Percentiles rank a stretch among this genome's conserved stretches.
Conservation (phyloP, 1,140 invertebrate genomes). For the Brachionus plicatilis region DNA sequence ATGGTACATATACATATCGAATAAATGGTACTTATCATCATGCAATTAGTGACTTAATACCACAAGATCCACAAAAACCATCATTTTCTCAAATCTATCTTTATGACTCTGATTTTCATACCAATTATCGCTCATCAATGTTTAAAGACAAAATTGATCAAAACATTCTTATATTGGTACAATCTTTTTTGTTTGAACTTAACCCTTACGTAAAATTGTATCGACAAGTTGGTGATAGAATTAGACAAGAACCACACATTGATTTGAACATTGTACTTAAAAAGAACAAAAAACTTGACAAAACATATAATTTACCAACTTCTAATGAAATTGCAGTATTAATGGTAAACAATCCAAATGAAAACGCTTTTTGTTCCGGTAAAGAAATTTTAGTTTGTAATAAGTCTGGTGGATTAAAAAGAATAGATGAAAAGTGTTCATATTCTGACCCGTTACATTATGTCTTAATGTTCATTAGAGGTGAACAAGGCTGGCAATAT, state of each 20-base stretch:
- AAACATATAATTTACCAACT: constrained; percentile 48
- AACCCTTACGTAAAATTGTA: background rate
- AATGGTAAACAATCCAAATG: constrained; percentile 44
- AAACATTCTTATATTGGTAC: background rate
- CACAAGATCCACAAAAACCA: background rate
- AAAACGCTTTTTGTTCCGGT: constrained; percentile 32
- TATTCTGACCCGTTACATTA: constrained; percentile 22
- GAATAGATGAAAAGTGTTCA: background rate
- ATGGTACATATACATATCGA: constrained; percentile 8
- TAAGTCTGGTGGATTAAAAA: background rate
- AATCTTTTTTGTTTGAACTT: background rate
- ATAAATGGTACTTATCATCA: constrained; percentile 15
- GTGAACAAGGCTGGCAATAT: constrained; percentile 15
- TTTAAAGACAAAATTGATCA: background rate
- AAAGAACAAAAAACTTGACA: constrained; percentile 42
- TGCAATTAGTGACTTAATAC: background rate
- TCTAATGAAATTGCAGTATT: constrained; percentile 49
- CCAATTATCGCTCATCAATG: background rate
- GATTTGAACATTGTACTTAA: background rate
- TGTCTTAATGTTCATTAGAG: constrained; percentile 11
- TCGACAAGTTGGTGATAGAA: background rate
- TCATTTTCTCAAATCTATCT: constrained; percentile 6
- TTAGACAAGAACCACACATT: background rate
- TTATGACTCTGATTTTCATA: constrained; percentile 11
- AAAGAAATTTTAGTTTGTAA: background rate